Percentiles rank a stretch among this genome's conserved stretches.
These are phyloP conservation scores for Holacanthus passer DNA, from an alignment of 2,113 vertebrate genomes.

Conservation along the genomic window DNA sequence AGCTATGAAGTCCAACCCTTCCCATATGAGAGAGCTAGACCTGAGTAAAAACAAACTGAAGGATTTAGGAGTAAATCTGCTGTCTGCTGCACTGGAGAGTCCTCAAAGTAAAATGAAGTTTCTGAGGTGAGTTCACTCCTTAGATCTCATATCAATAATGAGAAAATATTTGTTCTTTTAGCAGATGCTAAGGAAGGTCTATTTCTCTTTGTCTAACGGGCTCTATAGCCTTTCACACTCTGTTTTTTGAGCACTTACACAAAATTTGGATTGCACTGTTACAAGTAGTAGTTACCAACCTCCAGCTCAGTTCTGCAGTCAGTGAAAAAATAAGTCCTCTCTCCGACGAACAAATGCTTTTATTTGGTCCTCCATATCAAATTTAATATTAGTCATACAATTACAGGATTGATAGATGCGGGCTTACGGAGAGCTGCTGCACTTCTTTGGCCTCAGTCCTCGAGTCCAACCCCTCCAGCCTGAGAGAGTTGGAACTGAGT, in stretches of 20 bases:
- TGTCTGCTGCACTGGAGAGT: constrained; percentile 9
- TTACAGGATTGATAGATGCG: constrained; percentile 34
- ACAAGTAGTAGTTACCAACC: too few relatives aligned
- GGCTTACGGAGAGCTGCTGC: constrained; percentile 22
- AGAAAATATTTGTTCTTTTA: background rate
- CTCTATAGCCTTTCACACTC: background rate
- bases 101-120: background rate
- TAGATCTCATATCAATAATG: background rate
- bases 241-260: too few relatives aligned
- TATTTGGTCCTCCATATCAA: background rate
- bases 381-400: background rate
- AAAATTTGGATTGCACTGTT: too few relatives aligned
- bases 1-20: constrained; percentile 16
- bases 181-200: background rate
- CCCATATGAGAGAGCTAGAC: constrained; percentile 13
- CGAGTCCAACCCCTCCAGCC: background rate
- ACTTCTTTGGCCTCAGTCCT: background rate
- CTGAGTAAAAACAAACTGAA: constrained; percentile 36
- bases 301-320: too few relatives aligned
- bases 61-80: constrained; percentile 13
- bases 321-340: too few relatives aligned
- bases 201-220: background rate
- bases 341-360: background rate
- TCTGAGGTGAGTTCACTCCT: constrained; percentile 16
- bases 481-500: constrained; percentile 29